phyloP scores from a whole-genome alignment of 2,888 invertebrate genomes.

The Melanostoma mellinum region DNA sequence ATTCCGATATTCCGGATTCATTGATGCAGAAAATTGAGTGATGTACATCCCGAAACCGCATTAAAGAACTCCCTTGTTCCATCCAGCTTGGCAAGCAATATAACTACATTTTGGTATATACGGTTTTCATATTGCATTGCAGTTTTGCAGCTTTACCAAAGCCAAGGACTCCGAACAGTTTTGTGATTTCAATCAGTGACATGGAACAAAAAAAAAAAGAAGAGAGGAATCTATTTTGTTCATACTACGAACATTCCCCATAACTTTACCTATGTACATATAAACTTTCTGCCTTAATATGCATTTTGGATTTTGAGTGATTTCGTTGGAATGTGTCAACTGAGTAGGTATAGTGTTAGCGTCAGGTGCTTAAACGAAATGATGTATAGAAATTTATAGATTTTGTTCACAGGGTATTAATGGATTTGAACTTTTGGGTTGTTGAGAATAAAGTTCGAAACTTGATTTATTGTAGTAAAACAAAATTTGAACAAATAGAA shows the following conservation, averaged over 20 bases:
- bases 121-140: constrained; percentile 1
- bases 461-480: too few species aligned
- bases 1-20: constrained; percentile 59
- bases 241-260: not conserved
- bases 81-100: constrained; percentile 2
- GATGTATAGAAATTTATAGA: too few species aligned
- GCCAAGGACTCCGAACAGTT: not conserved
- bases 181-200: constrained; percentile 1
- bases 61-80: constrained; percentile 30
- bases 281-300: too few species aligned
- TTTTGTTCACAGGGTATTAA: too few species aligned
- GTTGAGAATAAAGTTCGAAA: too few species aligned
- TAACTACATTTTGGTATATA: not conserved
- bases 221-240: not conserved
- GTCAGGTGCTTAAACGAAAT: not conserved
- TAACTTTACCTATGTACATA: too few species aligned
- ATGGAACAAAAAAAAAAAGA: not conserved
- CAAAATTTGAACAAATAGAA: too few species aligned
- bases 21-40: constrained; percentile 62
- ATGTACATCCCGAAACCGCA: constrained; percentile 54
- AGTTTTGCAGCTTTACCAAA: not conserved
- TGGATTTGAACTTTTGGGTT: too few species aligned
- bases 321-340: too few species aligned
- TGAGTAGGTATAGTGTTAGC: not conserved
- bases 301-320: too few species aligned